These are phyloP conservation scores for Caenorhabditis inopinata DNA, from an alignment of 1,140 invertebrate genomes.

Conservation along the genomic window DNA sequence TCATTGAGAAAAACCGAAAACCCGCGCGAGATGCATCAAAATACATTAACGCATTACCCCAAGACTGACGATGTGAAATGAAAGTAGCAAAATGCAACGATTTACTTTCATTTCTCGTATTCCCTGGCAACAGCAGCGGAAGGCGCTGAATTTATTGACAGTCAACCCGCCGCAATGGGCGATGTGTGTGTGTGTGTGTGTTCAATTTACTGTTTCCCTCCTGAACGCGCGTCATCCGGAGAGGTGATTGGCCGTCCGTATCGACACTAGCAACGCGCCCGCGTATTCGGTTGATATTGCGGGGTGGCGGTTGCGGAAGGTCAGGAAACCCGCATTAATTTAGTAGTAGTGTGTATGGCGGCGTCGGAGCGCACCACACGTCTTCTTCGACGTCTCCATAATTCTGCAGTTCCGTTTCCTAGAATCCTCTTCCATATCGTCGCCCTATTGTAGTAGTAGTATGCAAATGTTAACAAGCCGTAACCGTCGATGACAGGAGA, in stretches of 20 bases:
- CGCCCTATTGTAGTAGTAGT: not conserved
- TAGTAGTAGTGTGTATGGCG: conserved; percentile 5
- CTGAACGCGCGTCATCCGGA: conserved; percentile 1
- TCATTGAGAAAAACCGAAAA: conserved; percentile 13
- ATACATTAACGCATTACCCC: conserved; percentile 17
- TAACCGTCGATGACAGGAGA: not conserved
- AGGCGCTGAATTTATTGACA: not conserved
- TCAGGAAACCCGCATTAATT: not conserved
- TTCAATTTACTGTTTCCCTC: conserved; percentile 13
- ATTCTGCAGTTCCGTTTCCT: not conserved
- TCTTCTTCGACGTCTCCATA: not conserved
- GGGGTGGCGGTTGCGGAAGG: not conserved
- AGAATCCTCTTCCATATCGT: not conserved
- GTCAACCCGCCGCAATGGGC: not conserved
- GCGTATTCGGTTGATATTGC: not conserved
- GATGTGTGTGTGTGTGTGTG: not conserved
- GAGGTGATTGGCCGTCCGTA: conserved; percentile 29
- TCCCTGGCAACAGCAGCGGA: not conserved
- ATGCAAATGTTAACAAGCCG: conserved; percentile 32
- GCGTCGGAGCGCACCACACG: not conserved
- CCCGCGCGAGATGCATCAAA: conserved; percentile 20
- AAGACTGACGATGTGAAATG: not conserved
- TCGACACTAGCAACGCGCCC: not conserved
- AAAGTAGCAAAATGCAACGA: conserved; percentile 11
- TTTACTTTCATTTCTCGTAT: conserved; percentile 1